Percentiles rank a stretch among this genome's conserved stretches.
Conservation (phyloP, 2,113 vertebrate species). For the Caranx ignobilis region DNA sequence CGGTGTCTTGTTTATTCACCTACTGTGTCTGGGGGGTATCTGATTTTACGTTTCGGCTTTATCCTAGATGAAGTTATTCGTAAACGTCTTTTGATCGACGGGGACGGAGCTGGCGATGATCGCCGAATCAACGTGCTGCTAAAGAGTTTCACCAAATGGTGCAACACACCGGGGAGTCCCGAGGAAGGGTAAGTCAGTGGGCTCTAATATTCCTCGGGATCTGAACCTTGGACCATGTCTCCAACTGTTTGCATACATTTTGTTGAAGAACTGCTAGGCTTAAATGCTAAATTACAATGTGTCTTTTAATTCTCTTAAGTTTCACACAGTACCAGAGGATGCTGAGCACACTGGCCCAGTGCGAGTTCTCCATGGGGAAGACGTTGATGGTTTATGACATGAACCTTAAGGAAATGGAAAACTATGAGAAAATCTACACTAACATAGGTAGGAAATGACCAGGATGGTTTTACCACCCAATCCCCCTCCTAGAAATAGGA, state of each 20-base stretch:
- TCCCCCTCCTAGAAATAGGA: too few species aligned
- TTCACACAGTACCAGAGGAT: slow-evolving; percentile 97
- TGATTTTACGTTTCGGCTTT: neutral
- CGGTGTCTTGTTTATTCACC: neutral
- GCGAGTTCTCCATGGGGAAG: slow-evolving; percentile 99
- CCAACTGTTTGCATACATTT: neutral
- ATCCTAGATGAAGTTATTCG: slow-evolving; percentile 93
- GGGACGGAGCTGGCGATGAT: slow-evolving; percentile 97
- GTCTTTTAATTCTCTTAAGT: slow-evolving; percentile 72
- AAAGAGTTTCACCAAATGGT: slow-evolving; percentile 98
- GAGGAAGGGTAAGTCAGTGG: slow-evolving; percentile 93
- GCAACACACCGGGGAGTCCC: slow-evolving; percentile 89
- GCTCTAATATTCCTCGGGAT: neutral
- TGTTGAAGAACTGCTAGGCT: neutral
- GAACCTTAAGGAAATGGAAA: slow-evolving; percentile 99
- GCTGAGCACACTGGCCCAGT: slow-evolving; percentile 93
- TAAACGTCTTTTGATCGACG: slow-evolving; percentile 96
- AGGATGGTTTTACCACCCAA: neutral
- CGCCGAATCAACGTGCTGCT: slow-evolving; percentile 94
- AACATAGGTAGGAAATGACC: slow-evolving; percentile 89
- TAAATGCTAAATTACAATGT: too few species aligned
- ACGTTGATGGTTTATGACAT: slow-evolving; percentile 97
- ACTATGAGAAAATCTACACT: slow-evolving; percentile 96
- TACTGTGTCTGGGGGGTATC: neutral
- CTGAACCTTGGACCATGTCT: neutral